Conservation (phyloP, 2,113 vertebrate species). For the Apodemus sylvaticus region DNA sequence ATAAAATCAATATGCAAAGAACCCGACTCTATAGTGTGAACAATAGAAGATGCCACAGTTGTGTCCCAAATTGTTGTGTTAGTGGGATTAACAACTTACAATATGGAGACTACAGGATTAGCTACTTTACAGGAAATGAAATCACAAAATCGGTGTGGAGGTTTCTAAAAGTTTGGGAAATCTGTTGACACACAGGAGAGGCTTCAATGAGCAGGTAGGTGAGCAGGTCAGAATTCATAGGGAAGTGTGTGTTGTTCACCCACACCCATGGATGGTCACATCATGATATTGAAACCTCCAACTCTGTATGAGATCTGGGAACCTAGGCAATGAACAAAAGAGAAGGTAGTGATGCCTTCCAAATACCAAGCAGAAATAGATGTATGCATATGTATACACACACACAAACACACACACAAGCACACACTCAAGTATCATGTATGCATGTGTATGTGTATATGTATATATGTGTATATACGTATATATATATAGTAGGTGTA, state of each 20-base stretch:
- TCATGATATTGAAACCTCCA: neutral
- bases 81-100: neutral
- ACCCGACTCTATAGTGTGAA: neutral
- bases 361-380: rapidly evolving
- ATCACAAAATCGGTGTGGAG: neutral
- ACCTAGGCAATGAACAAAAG: neutral
- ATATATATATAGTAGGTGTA: neutral
- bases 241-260: no score
- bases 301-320: neutral
- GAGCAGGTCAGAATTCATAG: neutral
- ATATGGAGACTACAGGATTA: neutral
- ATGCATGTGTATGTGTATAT: neutral
- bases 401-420: neutral
- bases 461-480: neutral
- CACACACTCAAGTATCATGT: neutral
- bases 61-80: neutral
- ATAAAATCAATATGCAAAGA: neutral
- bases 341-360: neutral
- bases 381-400: neutral
- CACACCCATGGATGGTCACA: neutral
- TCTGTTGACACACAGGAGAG: neutral
- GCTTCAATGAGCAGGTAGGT: neutral
- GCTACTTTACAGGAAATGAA: neutral
- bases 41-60: neutral
- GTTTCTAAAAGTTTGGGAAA: neutral